Conservation (phyloP, 2,113 vertebrate genomes). For the Meles meles region DNA sequence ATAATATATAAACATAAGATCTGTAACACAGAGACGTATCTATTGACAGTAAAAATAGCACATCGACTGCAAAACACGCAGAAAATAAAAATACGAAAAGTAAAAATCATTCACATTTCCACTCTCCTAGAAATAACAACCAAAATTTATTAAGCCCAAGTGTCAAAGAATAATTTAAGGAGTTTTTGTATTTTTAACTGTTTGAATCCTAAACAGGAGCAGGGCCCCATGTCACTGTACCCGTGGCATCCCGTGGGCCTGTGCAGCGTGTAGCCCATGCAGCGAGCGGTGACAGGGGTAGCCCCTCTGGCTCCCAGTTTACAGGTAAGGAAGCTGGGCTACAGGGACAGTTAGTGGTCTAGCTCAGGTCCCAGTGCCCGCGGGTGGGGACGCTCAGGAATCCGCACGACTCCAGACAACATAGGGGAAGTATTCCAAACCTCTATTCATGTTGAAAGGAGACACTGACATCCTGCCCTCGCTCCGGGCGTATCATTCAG, state of each 20-base stretch:
- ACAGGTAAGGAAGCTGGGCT: background rate
- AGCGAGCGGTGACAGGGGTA: background rate
- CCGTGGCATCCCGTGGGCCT: background rate
- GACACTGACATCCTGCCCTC: background rate
- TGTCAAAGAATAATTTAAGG: background rate
- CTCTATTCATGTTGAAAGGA: background rate
- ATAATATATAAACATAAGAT: background rate
- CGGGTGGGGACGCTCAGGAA: fast-evolving
- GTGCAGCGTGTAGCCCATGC: fast-evolving
- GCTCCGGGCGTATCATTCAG: background rate
- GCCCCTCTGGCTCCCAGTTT: background rate
- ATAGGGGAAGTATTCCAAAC: background rate
- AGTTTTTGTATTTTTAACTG: background rate
- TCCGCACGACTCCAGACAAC: fast-evolving
- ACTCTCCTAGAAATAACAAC: background rate
- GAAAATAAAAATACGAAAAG: background rate
- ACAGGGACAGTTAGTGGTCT: too few relatives aligned
- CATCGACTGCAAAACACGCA: background rate
- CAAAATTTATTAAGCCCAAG: background rate
- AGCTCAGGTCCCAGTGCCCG: background rate
- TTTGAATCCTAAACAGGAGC: background rate
- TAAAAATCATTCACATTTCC: background rate
- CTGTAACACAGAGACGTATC: background rate
- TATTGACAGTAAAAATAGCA: background rate
- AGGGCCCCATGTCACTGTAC: fast-evolving